Base-by-base conservation (phyloP, 2,888 invertebrate species). In the Lasius fuliginosus region DNA sequence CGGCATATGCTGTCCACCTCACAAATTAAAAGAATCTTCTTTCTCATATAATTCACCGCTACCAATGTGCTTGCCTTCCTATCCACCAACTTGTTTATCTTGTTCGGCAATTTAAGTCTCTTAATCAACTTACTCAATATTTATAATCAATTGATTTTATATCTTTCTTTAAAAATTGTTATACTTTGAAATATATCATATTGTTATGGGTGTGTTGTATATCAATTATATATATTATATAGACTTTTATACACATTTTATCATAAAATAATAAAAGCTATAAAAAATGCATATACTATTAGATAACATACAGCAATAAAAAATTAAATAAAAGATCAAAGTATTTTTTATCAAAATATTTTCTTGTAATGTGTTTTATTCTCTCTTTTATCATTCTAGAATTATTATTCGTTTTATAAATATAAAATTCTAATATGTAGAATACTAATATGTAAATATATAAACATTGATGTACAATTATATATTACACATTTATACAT, bases 1-100 rank as follows among this genome's bases (percentile, higher is more conserved):
- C 69, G 79, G 36, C 23, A 18, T 67, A 18, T 84, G 33, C 27
- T 23, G 60, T 36, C 12, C n/a, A 64, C 62, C 30, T 81, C 53
- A 4, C 33, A 33, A 6, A 92, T 30, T 93, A 94, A 5, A 40
- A 95, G 95, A 84, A 95, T 95, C 0, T 95, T 95, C 1, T 95
- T n/a, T 18, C 1, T 49, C 49, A 18, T 64, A 27, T 18, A 49
- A 8, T 42, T n/a, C 65, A 58, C 77, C 81, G 18, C 15, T 12
- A 93, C 11, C 95, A 95, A 3, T 58, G 40, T 58, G 49, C 60
- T n/a, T 23, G 12, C 67, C 68, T 33, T 60, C 46, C 5, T 87
- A 84, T 12, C 62, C 83, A 40, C 30, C 62, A 62, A 82, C 85
- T 2, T 67, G 56, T 33, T 46, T 46, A 36, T 36, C 74, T 30